These are phyloP conservation scores for Drosophila paucipuncta DNA, from an alignment of 2,888 invertebrate species.

Conservation along the genomic window DNA sequence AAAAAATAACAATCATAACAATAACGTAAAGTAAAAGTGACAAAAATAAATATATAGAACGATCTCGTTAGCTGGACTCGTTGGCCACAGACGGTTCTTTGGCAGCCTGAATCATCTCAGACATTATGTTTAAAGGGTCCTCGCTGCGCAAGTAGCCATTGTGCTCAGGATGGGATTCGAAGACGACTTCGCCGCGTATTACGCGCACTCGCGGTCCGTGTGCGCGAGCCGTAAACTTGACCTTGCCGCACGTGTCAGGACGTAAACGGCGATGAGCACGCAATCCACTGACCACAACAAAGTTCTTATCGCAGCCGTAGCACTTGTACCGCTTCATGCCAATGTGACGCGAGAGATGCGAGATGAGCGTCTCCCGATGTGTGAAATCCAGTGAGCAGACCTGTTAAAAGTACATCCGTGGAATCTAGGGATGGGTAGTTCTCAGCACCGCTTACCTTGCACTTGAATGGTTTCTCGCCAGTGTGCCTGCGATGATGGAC, in stretches of 20 bases:
- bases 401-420: constrained; percentile 39
- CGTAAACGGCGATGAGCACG: constrained; percentile 82
- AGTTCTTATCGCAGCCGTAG: constrained; percentile 81
- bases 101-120: constrained; percentile 43
- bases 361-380: constrained; percentile 83
- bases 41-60: neutral
- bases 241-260: constrained; percentile 80
- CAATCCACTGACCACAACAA: constrained; percentile 83
- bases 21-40: constrained; percentile 3
- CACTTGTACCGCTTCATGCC: constrained; percentile 85
- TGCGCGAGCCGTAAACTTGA: constrained; percentile 82
- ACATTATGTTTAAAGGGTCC: constrained; percentile 72
- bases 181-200: constrained; percentile 81
- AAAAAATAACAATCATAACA: constrained; percentile 7
- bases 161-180: constrained; percentile 81
- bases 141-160: constrained; percentile 81
- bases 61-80: constrained; percentile 7
- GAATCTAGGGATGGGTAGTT: neutral
- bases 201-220: constrained; percentile 84
- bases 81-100: constrained; percentile 9
- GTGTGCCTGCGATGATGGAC: constrained; percentile 83
- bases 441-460: constrained; percentile 71
- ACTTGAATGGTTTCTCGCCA: constrained; percentile 83
- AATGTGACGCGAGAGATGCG: constrained; percentile 83
- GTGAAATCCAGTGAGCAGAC: constrained; percentile 81